These are phyloP conservation scores for Falco cherrug DNA, from an alignment of 2,797 vertebrate genomes.

Conservation along the genomic window DNA sequence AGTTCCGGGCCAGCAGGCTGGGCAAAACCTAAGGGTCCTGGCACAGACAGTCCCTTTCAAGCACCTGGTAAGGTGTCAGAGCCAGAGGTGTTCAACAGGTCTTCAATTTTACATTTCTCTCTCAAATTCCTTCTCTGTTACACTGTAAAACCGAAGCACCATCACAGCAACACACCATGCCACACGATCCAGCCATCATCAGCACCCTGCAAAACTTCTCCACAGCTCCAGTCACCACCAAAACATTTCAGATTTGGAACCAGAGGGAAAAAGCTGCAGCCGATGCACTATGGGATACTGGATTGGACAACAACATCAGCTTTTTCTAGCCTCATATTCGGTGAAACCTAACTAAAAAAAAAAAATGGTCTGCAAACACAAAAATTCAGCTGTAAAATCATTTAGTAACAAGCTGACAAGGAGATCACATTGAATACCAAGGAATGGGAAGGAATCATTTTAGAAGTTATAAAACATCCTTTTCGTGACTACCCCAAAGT, in stretches of 20 bases:
- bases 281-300: accelerated
- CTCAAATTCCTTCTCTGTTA: background rate
- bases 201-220: background rate
- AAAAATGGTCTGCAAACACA: background rate
- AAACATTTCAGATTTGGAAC: accelerated
- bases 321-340: background rate
- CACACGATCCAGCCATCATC: accelerated
- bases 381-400: background rate
- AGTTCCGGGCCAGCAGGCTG: too few species aligned
- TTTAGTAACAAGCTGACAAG: background rate
- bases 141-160: background rate
- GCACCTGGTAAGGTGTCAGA: too few species aligned
- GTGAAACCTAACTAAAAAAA: background rate
- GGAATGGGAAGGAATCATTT: background rate
- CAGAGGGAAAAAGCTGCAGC: accelerated
- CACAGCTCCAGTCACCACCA: background rate
- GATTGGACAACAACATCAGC: background rate
- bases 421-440: background rate
- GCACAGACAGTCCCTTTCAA: background rate
- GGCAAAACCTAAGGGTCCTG: too few species aligned
- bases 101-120: background rate
- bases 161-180: background rate
- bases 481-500: background rate
- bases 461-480: background rate
- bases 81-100: background rate